Percentiles rank a stretch among this genome's conserved stretches.
These are phyloP conservation scores for Sepiola atlantica DNA, from an alignment of 2,888 invertebrate genomes.

Conservation along the genomic window DNA sequence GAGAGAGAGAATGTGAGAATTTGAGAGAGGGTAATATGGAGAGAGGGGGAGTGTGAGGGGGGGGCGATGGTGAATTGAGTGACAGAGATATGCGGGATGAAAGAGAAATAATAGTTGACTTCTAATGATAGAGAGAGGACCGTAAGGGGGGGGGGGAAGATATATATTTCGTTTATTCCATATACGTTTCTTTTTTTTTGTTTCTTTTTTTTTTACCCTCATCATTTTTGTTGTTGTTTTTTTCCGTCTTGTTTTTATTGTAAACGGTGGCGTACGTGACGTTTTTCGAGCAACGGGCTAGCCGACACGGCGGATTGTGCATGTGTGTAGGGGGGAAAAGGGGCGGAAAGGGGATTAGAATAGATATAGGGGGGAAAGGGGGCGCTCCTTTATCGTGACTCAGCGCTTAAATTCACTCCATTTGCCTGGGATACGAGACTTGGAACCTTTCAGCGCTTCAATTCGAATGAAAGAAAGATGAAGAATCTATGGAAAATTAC, in stretches of 20 bases:
- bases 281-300: not conserved
- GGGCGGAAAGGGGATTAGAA: not conserved
- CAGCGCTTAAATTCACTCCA: slow-evolving; percentile 20
- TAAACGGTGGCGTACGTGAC: not conserved
- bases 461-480: not conserved
- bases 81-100: no score
- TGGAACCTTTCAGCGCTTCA: not conserved
- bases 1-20: no score
- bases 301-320: not conserved
- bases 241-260: not conserved
- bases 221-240: no score
- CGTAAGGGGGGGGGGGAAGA: no score
- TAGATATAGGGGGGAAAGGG: not conserved
- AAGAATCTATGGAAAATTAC: slow-evolving; percentile 19
- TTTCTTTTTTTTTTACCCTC: not conserved
- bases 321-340: no score
- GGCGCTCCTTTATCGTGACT: not conserved
- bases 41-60: no score
- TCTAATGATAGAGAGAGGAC: no score
- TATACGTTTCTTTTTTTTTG: not conserved
- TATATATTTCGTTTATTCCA: not conserved
- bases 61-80: no score
- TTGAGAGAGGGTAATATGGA: no score
- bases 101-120: no score
- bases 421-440: not conserved